phyloP scores from a whole-genome alignment of 2,113 vertebrate species.

The Solea senegalensis region DNA sequence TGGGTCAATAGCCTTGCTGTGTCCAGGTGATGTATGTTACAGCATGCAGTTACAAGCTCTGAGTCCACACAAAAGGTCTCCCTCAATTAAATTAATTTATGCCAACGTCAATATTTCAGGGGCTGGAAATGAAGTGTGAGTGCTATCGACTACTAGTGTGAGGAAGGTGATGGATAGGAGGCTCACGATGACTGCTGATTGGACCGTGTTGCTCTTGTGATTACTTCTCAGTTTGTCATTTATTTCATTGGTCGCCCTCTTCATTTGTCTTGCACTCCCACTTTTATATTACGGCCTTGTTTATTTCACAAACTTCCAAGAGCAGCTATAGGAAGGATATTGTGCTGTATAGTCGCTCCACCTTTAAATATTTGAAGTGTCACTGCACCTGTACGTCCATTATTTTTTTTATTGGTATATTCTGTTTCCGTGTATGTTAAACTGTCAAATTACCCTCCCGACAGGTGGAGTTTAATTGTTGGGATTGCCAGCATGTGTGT shows the following conservation, averaged over 20 bases:
- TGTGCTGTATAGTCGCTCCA: no score
- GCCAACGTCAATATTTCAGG: constrained; percentile 55
- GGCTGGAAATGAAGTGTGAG: constrained; percentile 32
- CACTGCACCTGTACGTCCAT: no score
- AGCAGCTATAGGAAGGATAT: no score
- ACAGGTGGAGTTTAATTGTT: no score
- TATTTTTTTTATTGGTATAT: no score
- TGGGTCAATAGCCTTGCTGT: constrained; percentile 45
- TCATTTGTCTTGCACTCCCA: not conserved
- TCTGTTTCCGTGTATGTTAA: no score
- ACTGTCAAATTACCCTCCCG: no score
- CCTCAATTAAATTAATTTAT: constrained; percentile 66
- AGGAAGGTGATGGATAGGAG: constrained; percentile 23
- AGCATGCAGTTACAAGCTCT: constrained; percentile 13
- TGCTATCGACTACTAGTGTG: constrained; percentile 44
- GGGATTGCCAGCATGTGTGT: no score
- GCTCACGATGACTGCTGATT: constrained; percentile 4
- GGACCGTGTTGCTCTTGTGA: not conserved
- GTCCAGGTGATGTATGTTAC: constrained; percentile 48
- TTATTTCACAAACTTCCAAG: not conserved
- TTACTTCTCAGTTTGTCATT: constrained; percentile 17
- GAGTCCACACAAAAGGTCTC: constrained; percentile 47
- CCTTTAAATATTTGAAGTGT: no score
- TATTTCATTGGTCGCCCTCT: constrained; percentile 3
- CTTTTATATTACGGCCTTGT: constrained; percentile 2